Evolutionary conservation across 2,797 vertebrate genomes (phyloP), one percentile per base, ranked within the genome.

Genomic region (Buceros bicornis): DNA sequence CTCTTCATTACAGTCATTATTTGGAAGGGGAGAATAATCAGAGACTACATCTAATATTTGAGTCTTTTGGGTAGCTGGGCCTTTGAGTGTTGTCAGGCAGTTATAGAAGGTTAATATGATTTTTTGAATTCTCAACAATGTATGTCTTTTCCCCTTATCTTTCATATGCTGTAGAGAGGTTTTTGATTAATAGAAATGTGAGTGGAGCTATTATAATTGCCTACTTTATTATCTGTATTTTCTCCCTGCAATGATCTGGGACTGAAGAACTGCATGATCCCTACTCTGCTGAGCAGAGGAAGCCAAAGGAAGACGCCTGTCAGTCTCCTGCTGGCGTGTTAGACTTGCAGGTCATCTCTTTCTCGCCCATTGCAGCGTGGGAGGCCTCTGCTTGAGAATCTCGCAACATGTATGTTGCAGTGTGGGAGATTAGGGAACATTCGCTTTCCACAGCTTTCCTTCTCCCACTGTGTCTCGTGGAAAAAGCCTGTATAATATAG

Each of bases 71-170:
- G 31, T 31, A 42, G 56, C 67, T 89, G 48, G 45, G 37, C n/a
- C 66, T 93, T 94, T 91, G 70, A 79, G 54, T n/a, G 47, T 58
- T 84, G 12, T 62, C 77, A 89, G 84, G 72, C 6, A 82, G 77
- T 71, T 90, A 66, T 19, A 28, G 88, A 95, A 95, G 82, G 56
- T 93, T 96, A 96, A 92, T 94, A 96, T 89, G 77, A 70, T n/a
- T 73, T 91, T 92, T 80, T 87, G 4, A 90, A 85, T 82, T 81
- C 77, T 77, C 77, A 90, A 95, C 81, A 94, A 92, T 67, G 13
- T 42, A 42, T 82, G 82, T 62, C 62, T 88, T 84, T 87, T 31
- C 2, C 31, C 35, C 60, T 91, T 95, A 88, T 96, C 73, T 94
- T 90, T 83, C 31, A 40, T 45, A 73, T 25, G 35, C 28, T 82